phyloP scores from a whole-genome alignment of 2,113 vertebrate genomes.

The Rhinolophus sinicus region DNA sequence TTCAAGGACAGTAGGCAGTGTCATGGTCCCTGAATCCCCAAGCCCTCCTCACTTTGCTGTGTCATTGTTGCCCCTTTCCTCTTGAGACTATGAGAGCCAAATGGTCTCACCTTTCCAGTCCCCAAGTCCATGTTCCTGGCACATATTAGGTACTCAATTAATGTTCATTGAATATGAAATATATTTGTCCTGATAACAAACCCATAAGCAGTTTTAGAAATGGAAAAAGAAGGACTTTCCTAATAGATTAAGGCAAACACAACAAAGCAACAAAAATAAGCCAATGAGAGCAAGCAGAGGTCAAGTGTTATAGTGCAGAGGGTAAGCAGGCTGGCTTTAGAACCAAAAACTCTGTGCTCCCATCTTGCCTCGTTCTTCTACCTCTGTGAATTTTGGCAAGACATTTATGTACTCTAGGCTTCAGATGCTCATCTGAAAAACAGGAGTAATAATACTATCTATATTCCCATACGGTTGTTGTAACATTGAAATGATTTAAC shows the following conservation, averaged over 20 bases:
- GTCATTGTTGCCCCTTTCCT: not conserved
- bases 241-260: not conserved
- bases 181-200: not conserved
- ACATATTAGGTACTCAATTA: not conserved
- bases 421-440: not conserved
- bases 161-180: not conserved
- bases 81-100: not conserved
- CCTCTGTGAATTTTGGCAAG: not conserved
- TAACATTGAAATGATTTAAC: not conserved
- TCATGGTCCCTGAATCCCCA: not conserved
- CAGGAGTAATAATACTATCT: not conserved
- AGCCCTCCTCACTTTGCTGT: not conserved
- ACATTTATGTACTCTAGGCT: not conserved
- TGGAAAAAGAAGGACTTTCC: not conserved
- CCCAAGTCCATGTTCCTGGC: not conserved
- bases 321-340: not conserved
- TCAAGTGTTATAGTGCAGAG: not conserved
- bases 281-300: not conserved
- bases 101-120: not conserved
- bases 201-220: not conserved
- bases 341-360: no score
- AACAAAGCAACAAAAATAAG: not conserved
- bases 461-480: not conserved
- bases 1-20: not conserved
- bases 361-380: not conserved